Percentiles rank a stretch among this genome's conserved stretches.
These are phyloP conservation scores for Blomia tropicalis DNA, from an alignment of 2,888 invertebrate genomes.

Conservation along the genomic window DNA sequence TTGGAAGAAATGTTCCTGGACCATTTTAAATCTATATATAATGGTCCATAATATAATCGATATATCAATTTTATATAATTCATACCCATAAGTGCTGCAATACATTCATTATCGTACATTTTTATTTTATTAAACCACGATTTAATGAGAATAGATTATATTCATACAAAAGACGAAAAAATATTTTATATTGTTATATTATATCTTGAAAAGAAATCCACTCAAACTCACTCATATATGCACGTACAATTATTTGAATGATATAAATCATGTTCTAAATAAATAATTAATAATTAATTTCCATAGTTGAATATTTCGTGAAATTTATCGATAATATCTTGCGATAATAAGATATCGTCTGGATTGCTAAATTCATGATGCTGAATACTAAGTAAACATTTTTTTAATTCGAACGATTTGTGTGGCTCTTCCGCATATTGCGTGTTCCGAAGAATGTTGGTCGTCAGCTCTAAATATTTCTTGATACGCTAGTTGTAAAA, in stretches of 20 bases:
- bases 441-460: conserved; percentile 62
- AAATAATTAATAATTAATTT: conserved; percentile 11
- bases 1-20: background rate
- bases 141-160: background rate
- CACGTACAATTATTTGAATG: background rate
- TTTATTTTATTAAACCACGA: too few species aligned
- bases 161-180: background rate
- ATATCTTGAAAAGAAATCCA: background rate
- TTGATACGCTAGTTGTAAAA: conserved; percentile 47
- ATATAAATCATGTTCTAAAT: background rate
- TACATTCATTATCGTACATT: background rate
- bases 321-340: conserved; percentile 3
- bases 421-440: conserved; percentile 63
- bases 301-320: conserved; percentile 7
- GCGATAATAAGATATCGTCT: conserved; percentile 6
- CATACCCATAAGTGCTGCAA: background rate
- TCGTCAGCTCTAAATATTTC: conserved; percentile 60
- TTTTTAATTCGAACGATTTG: conserved; percentile 59
- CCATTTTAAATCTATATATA: background rate
- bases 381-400: conserved; percentile 63
- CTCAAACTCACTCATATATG: background rate
- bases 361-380: conserved; percentile 22
- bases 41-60: too few species aligned
- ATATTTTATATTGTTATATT: background rate
- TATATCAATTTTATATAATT: background rate